These are phyloP conservation scores for Callyntrura guangdongensis DNA, from an alignment of 2,888 invertebrate genomes.

Conservation along the genomic window DNA sequence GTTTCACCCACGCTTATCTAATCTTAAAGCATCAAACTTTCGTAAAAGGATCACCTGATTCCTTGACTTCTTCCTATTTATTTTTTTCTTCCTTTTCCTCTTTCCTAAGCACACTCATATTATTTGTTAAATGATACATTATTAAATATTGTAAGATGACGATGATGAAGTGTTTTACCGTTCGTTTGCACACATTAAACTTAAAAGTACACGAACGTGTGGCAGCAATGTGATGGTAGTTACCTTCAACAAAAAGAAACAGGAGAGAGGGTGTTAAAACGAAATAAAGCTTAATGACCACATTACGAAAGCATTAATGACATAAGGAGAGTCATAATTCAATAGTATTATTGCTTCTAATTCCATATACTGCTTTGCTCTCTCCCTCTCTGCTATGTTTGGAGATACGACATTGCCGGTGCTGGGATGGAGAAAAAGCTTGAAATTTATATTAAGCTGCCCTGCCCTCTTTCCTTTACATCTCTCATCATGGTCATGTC, in stretches of 20 bases:
- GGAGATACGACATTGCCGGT: not conserved
- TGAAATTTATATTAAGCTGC: slow-evolving; percentile 46
- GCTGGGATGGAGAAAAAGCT: not conserved
- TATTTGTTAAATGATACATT: no score
- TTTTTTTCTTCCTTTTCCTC: no score
- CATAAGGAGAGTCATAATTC: slow-evolving; percentile 64
- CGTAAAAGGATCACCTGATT: no score
- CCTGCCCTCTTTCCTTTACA: slow-evolving; percentile 54
- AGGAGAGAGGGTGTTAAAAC: slow-evolving; percentile 65
- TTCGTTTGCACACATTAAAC: not conserved
- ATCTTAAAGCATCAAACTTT: no score
- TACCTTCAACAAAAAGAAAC: slow-evolving; percentile 29
- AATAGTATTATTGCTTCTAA: slow-evolving; percentile 69
- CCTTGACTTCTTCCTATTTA: no score
- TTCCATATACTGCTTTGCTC: slow-evolving; percentile 34
- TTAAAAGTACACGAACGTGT: slow-evolving; percentile 9
- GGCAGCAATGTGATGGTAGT: not conserved
- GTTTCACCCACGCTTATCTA: no score
- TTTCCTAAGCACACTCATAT: no score
- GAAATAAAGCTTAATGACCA: slow-evolving; percentile 69
- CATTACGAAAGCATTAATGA: slow-evolving; percentile 69
- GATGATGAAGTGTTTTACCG: not conserved
- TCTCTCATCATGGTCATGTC: slow-evolving; percentile 34
- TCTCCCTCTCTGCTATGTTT: not conserved
- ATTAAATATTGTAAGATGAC: no score